Evolutionary conservation across 2,113 vertebrate species (phyloP).

Genomic region (Calidris pugnax): DNA sequence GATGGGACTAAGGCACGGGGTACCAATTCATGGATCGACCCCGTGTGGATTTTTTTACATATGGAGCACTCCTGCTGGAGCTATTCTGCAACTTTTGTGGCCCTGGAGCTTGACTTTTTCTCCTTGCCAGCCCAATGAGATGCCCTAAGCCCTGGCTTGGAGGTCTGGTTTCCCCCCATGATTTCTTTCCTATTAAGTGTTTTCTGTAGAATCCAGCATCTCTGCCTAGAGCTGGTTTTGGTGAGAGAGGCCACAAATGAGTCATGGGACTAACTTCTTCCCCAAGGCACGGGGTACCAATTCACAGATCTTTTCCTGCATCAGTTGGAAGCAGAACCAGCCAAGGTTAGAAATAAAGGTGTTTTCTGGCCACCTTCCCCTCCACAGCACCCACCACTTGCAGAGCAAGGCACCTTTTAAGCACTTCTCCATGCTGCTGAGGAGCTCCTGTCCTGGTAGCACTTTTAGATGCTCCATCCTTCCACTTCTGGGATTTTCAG

Average conservation of each 20-base stretch:
- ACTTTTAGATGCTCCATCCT: neutral
- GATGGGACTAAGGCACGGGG: neutral
- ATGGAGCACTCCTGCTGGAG: neutral
- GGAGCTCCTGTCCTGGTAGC: neutral
- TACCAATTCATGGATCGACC: rapidly evolving
- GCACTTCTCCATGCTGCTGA: neutral
- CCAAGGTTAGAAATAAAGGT: neutral
- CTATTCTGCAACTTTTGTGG: neutral
- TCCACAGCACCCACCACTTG: neutral
- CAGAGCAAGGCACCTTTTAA: neutral
- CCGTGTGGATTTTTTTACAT: neutral
- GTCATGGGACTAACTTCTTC: neutral
- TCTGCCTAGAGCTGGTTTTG: neutral
- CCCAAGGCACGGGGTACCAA: rapidly evolving
- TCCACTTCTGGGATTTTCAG: neutral
- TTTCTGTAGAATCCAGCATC: neutral
- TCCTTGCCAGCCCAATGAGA: neutral
- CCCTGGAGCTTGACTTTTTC: neutral
- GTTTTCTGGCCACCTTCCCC: neutral
- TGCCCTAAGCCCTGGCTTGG: neutral
- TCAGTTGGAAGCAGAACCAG: neutral
- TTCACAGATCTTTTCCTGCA: neutral
- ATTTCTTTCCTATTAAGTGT: neutral
- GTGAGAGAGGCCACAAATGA: neutral
- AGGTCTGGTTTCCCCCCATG: rapidly evolving